Base-by-base conservation (phyloP, 2,113 vertebrate genomes). In the Gallinago paraguaiae region DNA sequence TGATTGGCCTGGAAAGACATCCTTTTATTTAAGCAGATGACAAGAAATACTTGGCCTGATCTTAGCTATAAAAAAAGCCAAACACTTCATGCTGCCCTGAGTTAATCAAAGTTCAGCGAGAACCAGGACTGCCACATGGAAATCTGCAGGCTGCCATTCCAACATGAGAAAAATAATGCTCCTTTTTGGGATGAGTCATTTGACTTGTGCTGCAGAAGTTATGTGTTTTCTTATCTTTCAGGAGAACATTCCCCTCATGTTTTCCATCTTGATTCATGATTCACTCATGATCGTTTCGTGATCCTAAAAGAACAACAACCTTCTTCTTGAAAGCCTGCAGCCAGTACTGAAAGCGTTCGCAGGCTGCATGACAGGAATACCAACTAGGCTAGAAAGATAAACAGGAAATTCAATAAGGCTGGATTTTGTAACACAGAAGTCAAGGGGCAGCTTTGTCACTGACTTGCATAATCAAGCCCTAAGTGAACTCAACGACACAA, bases 221-320 rank as follows among this genome's bases (percentile, higher is more conserved):
- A 10, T 0, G 20, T 41, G 28, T 35, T 93, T 86, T 53, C 57
- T 95, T 95, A 67, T 93, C 91, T 79, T 90, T 31, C 57, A 53
- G 82, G 82, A 93, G 56, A 86, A 70, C 48, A 61, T 86, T 92
- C 68, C 41, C 56, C 51, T 95, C 81, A 1, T 96, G 91, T 80
- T 97, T 92, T 93, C 86, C 71, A n/a, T 88, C 65, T 89, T 70
- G 82, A 86, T 94, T 96, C 90, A 86, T 92, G 81, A 87, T 63
- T 93, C 69, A 37, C 90, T 87, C 90, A 64, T 74, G 94, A 81
- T 94, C 7, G 0, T 78, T 87, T 82, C 69, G 84, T 94, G 92
- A 89, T 96, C 54, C 86, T 94, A 64, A 65, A 77, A 93, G 87
- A 96, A 59, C 75, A 63, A 17, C 0, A 8, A 76, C 56, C 82